Evolutionary conservation across 2,113 vertebrate species (phyloP), one percentile per base, ranked within the genome.

Genomic region (Marmota monax): DNA sequence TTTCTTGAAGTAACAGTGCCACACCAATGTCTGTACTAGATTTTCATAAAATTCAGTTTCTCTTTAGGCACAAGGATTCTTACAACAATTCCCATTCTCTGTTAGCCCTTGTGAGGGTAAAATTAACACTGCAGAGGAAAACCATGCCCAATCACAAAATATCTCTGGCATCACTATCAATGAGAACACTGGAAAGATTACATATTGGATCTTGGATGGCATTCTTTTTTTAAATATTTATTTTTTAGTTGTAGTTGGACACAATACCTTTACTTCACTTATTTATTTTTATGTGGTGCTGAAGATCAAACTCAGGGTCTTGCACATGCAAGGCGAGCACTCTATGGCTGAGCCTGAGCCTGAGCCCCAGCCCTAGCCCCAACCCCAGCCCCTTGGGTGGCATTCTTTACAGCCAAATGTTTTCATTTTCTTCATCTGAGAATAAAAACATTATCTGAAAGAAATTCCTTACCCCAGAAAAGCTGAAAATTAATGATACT

Each of bases 391-490:
- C 45, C 45, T 45, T 37, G 34, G 2, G 17, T 58, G 34, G 29
- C 39, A 84, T 84, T 96, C 42, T 92, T 92, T 84, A 91, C 1
- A 90, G 42, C 5, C 61, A 91, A 53, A 92, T 86, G 42, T 89
- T 56, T 90, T 86, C 22, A 65, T 29, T 17, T 83, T 92, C 13
- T 86, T 94, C 14, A 96, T 77, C 9, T 87, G n/a, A 97, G 29
- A 78, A 95, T n/a, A 94, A 89, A 90, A 94, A 79, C 70, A 8
- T 82, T 86, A 92, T 86, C 69, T 83, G 27, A 94, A 95, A 95
- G 78, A 51, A 95, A 85, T 58, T 76, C 27, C 13, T 58, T 84
- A 34, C 23, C 34, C 61, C 67, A 69, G 51, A 88, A 93, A 84
- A 82, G 51, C 37, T 94, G 18, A 94, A 92, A 94, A 89, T 89